A percentile compares a stretch with the other conserved stretches of the same genome.
Conservation (phyloP, 2,113 vertebrate species). For the Caloenas nicobarica region DNA sequence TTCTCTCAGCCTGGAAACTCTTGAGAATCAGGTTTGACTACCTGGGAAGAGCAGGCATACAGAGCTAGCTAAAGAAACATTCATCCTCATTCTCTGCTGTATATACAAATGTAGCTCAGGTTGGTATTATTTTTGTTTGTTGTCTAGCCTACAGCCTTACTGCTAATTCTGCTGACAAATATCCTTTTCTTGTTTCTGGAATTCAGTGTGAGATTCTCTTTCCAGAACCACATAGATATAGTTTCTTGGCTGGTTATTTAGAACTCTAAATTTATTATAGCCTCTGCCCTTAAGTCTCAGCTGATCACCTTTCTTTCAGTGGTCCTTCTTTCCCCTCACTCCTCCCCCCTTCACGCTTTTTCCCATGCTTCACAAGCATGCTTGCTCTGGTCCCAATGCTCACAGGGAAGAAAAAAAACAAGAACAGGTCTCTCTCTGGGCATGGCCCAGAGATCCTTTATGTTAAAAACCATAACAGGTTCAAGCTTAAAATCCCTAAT, state of each 20-base stretch:
- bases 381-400: background rate
- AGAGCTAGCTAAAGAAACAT: background rate
- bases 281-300: background rate
- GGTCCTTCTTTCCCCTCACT: background rate
- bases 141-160: background rate
- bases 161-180: background rate
- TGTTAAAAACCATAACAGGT: background rate
- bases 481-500: background rate
- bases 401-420: background rate
- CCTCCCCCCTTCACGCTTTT: background rate
- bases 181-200: background rate
- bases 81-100: background rate
- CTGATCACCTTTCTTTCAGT: background rate
- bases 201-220: background rate
- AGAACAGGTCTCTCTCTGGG: background rate
- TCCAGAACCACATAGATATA: background rate
- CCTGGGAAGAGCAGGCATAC: background rate
- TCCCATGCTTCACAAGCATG: background rate
- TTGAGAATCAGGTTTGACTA: background rate
- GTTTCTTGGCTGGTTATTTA: background rate
- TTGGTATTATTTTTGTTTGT: background rate
- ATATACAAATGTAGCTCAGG: background rate
- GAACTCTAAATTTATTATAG: background rate
- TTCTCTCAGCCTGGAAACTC: background rate
- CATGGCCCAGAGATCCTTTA: background rate